Evolutionary conservation across 2,797 vertebrate genomes (phyloP), one percentile per base, ranked within the genome.

Genomic region (Alauda arvensis): DNA sequence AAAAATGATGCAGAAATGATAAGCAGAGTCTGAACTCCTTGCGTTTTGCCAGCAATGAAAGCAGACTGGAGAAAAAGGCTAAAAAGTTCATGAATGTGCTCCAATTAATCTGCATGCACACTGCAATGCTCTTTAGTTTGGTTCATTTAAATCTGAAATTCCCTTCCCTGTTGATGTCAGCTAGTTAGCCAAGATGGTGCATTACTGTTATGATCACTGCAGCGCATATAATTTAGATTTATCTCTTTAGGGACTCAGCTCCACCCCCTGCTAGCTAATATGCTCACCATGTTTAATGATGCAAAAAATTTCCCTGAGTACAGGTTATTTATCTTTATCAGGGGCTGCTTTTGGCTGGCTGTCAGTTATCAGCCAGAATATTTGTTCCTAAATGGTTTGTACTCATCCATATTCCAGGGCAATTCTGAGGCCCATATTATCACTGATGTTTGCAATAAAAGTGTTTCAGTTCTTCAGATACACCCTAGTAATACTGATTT

Each of bases 291-390:
- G 98, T 98, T 98, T 98, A 98, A 98, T 98, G 98, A 98, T 97
- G 98, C 98, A 97, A 97, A 98, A 98, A 98, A 98, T 98, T 96
- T 98, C 97, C 96, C 96, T 97, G 97, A 98, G 97, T 98, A 97
- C 96, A 97, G 97, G 97, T 98, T 98, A 98, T 98, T 98, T 97
- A 98, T 98, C 98, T 98, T 98, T 97, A 98, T 98, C 97, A 97
- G 93, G 69, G 91, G 90, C 92, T 97, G 96, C 93, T 46, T 97
- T 96, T 95, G 96, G 95, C 96, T 96, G 92, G 89, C 96, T 97
- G 97, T 97, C 97, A 97, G 96, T 97, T 97, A 96, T 96, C 95
- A 96, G 95, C 91, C 90, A 94, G 92, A 94, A 96, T 96, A 97
- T 97, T 96, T 95, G 95, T 93, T 97, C 93, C 95, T 96, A 96